These are phyloP conservation scores for Gasterosteus nipponicus DNA, from an alignment of 2,113 vertebrate species.

Conservation along the genomic window DNA sequence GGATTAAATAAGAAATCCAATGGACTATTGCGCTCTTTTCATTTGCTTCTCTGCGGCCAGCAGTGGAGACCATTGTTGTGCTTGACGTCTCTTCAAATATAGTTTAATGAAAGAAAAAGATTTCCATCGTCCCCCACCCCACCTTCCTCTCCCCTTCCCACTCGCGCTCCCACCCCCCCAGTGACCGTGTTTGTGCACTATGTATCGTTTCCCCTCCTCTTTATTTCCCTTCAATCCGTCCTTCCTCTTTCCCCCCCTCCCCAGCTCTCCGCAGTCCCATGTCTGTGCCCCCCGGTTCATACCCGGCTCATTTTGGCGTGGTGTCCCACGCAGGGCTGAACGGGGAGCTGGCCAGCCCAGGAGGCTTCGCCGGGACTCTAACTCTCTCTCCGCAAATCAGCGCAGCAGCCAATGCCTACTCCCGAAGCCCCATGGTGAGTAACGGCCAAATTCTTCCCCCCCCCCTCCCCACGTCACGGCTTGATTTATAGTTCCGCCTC, in stretches of 20 bases:
- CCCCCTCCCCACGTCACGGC: too few relatives aligned
- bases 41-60: not conserved
- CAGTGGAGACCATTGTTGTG: not conserved
- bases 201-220: constrained; percentile 17
- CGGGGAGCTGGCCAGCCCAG: constrained; percentile 84
- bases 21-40: not conserved
- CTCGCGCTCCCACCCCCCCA: constrained; percentile 22
- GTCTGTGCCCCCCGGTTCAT: constrained; percentile 84
- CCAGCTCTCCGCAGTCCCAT: constrained; percentile 89
- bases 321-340: constrained; percentile 86
- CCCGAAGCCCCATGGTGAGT: constrained; percentile 87
- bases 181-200: constrained; percentile 36
- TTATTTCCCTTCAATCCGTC: constrained; percentile 47
- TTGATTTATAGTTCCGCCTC: constrained; percentile 48
- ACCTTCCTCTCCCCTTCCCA: too few relatives aligned
- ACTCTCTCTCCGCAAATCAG: constrained; percentile 89
- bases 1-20: not conserved
- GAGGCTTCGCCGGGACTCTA: constrained; percentile 85
- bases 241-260: constrained; percentile 49
- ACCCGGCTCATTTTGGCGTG: constrained; percentile 85
- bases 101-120: not conserved
- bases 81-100: not conserved
- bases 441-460: constrained; percentile 15
- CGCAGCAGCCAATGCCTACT: constrained; percentile 82
- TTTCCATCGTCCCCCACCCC: not conserved